Base-by-base conservation (phyloP, 2,113 vertebrate species). In the Campylomormyrus tamandua region DNA sequence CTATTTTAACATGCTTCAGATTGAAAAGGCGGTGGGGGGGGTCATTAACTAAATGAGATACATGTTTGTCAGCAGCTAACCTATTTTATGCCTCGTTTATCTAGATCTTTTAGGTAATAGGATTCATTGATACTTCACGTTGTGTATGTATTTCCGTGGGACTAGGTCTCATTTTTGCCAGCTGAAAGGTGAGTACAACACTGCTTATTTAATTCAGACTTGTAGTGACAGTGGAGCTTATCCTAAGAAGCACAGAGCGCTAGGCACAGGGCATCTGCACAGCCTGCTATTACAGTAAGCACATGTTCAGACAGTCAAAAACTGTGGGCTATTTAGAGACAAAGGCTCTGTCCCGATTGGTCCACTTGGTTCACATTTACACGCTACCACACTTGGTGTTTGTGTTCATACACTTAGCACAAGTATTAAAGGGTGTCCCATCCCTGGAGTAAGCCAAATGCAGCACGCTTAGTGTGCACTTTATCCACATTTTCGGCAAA, bases 21-120 rank as follows among this genome's bases (percentile, higher is more conserved):
- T 46, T 66, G 35, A 24, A 58, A 49, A 39, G 66, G 19, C 3
- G 48, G 19, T 9, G 48, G 46, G n/a, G 46, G 49, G n/a, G 19
- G n/a, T 8, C 21, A 89, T 89, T 83, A 42, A 58, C 70, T 83
- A 83, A 89, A 89, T 35, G 19, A 56, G 80, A 39, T 49, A 56
- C 80, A 50, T 89, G 74, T 56, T 83, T 56, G 88, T 83, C 49
- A 56, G 19, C 49, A 56, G 13, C 27, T 24, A 50, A 13, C n/a
- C 39, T 58, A 24, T 58, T 62, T 21, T 66, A 17, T 52, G 15
- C 27, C 49, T 87, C 35, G 3, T 58, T 35, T 53, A 50, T 35
- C 48, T n/a, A 83, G 35, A 56, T 39, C 48, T 83, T 42, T 89
- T 53, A 42, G 10, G 17, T 6, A 56, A 11, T 39, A 42, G 49